Percentiles rank a stretch among this genome's conserved stretches.
Evolutionary conservation across 2,888 invertebrate species (phyloP).

Genomic region (Diplolepis rosae): DNA sequence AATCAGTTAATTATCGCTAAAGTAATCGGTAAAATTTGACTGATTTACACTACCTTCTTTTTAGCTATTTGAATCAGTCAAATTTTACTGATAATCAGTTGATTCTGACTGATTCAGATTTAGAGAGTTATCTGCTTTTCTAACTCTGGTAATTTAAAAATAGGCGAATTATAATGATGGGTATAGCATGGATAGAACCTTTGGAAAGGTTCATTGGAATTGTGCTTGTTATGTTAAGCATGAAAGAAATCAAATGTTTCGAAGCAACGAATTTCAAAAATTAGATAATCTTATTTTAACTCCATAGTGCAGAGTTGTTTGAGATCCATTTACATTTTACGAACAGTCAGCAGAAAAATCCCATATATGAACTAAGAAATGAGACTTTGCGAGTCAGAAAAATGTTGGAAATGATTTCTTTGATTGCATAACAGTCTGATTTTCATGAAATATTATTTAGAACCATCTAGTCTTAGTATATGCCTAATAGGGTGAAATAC

Average conservation of each 20-base stretch:
- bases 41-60: no score
- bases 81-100: no score
- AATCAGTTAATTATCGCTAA: no score
- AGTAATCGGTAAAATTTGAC: no score
- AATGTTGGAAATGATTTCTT: conserved; percentile 11
- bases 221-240: conserved; percentile 2
- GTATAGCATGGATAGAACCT: neutral
- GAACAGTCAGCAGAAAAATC: conserved; percentile 2
- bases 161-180: neutral
- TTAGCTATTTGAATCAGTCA: no score
- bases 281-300: conserved; percentile 42
- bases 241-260: conserved; percentile 50
- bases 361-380: no score
- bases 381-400: neutral
- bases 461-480: conserved; percentile 52
- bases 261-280: conserved; percentile 60
- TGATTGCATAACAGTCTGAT: neutral
- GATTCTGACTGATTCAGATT: no score
- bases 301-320: conserved; percentile 38
- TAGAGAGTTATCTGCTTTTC: no score
- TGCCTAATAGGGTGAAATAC: conserved; percentile 50
- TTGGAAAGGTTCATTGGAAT: conserved; percentile 13
- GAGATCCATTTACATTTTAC: neutral
- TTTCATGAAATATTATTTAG: conserved; percentile 34
- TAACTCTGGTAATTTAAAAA: neutral